Evolutionary conservation across 2,113 vertebrate genomes (phyloP).

Genomic region (Ptychochromis oligacanthus): DNA sequence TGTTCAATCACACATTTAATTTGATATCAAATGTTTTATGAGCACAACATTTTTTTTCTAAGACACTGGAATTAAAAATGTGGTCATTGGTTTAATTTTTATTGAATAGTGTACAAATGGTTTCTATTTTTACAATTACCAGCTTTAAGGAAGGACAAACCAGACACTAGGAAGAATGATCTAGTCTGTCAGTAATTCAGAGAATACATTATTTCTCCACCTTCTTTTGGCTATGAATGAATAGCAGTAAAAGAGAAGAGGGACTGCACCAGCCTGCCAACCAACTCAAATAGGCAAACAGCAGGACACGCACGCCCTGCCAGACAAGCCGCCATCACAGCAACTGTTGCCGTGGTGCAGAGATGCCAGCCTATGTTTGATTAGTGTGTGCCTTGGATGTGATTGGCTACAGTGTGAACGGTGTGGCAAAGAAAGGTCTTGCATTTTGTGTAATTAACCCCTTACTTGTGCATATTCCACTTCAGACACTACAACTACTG

Average conservation of each 20-base stretch:
- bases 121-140: slow-evolving; percentile 27
- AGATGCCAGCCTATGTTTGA: slow-evolving; percentile 72
- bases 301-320: slow-evolving; percentile 69
- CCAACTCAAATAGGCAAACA: slow-evolving; percentile 75
- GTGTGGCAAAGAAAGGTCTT: slow-evolving; percentile 54
- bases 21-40: too few relatives aligned
- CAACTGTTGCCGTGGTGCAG: slow-evolving; percentile 72
- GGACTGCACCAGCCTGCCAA: slow-evolving; percentile 64
- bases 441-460: slow-evolving; percentile 74
- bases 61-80: background rate
- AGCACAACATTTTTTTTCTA: too few relatives aligned
- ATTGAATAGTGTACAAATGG: background rate
- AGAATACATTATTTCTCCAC: slow-evolving; percentile 52
- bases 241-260: slow-evolving; percentile 59
- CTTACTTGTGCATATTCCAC: slow-evolving; percentile 62
- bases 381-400: slow-evolving; percentile 54
- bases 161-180: slow-evolving; percentile 40
- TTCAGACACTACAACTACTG: slow-evolving; percentile 57
- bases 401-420: slow-evolving; percentile 51
- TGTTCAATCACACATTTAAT: too few relatives aligned
- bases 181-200: slow-evolving; percentile 55
- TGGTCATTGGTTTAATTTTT: background rate
- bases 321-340: slow-evolving; percentile 73
- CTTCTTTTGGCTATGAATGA: slow-evolving; percentile 70
- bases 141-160: slow-evolving; percentile 46